phyloP scores from a whole-genome alignment of 2,113 vertebrate genomes.

The Smithornis capensis region DNA sequence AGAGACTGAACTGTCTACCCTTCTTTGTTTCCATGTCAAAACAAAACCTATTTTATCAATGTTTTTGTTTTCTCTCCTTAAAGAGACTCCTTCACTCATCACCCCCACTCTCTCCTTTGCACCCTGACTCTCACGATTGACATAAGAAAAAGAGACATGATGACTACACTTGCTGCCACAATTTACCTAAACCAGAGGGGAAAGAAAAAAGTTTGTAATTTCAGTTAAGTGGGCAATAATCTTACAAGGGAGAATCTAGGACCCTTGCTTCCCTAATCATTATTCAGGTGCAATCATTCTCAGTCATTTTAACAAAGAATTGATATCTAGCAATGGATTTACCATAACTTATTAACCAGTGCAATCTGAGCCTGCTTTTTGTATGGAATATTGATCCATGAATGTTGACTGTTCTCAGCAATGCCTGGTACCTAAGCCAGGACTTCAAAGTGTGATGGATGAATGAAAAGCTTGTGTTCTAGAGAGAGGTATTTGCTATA shows the following conservation, averaged over 20 bases:
- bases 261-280: neutral
- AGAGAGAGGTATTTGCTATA: neutral
- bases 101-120: neutral
- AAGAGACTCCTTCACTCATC: neutral
- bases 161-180: neutral
- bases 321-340: slow-evolving; percentile 1
- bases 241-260: neutral
- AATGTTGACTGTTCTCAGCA: neutral
- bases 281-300: neutral
- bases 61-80: neutral
- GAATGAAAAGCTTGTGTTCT: neutral
- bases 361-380: neutral
- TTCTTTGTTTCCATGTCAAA: neutral
- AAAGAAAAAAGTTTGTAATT: neutral
- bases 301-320: neutral
- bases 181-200: neutral
- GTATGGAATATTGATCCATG: neutral
- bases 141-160: neutral
- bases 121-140: neutral
- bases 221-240: neutral
- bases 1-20: neutral
- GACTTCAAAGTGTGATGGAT: neutral
- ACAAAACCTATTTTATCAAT: neutral
- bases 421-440: neutral
- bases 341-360: neutral